Evolutionary conservation across 2,113 vertebrate genomes (phyloP).

Genomic region (Murina feae): DNA sequence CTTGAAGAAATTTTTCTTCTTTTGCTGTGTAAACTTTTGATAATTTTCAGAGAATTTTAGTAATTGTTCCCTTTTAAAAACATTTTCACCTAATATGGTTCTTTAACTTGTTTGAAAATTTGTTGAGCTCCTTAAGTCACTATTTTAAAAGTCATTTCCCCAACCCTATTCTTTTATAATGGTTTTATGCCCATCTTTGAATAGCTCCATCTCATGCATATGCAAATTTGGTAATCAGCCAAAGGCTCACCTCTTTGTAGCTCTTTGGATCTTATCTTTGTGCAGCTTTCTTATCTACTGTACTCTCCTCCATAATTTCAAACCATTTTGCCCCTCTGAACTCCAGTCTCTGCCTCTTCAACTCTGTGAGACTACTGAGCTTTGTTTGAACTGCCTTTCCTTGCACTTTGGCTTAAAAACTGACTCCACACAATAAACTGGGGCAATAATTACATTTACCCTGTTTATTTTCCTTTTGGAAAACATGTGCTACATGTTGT

Average conservation of each 20-base stretch:
- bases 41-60: background rate
- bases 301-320: background rate
- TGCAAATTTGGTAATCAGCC: background rate
- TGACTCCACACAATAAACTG: background rate
- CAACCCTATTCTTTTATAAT: background rate
- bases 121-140: background rate
- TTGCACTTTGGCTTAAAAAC: background rate
- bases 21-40: background rate
- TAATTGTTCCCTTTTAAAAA: background rate
- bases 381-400: background rate
- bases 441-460: background rate
- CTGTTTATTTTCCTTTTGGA: conserved; percentile 1
- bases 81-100: background rate
- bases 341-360: background rate
- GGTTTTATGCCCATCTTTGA: background rate
- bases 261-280: background rate
- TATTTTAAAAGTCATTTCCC: background rate
- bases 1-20: conserved; percentile 14
- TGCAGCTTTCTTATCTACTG: background rate
- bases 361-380: background rate
- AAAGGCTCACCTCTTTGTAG: background rate
- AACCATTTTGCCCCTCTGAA: background rate
- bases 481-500: background rate
- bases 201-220: background rate
- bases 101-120: background rate